phyloP scores from a whole-genome alignment of 2,888 invertebrate genomes.

The Eupithecia inturbata region DNA sequence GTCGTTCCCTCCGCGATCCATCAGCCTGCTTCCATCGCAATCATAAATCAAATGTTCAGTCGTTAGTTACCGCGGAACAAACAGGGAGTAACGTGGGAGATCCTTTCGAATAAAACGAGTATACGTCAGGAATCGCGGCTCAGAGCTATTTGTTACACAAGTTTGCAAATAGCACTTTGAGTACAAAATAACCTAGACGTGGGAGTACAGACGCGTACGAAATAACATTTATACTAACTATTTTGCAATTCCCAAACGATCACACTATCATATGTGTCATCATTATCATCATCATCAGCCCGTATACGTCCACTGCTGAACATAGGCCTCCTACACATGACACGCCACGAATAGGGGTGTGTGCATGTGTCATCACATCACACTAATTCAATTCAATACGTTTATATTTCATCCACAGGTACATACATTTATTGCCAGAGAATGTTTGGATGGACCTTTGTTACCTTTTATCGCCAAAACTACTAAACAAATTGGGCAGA shows the following conservation, averaged over 20 bases:
- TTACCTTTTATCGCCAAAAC: neutral
- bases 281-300: too few relatives aligned
- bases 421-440: too few relatives aligned
- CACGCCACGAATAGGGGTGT: too few relatives aligned
- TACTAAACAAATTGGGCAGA: neutral
- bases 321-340: too few relatives aligned
- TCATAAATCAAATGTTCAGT: conserved; percentile 28
- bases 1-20: conserved; percentile 15
- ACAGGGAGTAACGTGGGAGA: conserved; percentile 19
- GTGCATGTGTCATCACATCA: neutral
- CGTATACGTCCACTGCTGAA: too few relatives aligned
- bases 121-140: conserved; percentile 19
- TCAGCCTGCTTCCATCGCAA: conserved; percentile 7
- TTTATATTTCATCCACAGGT: too few relatives aligned
- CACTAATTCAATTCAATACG: too few relatives aligned
- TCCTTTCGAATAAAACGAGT: conserved; percentile 24
- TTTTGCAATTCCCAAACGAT: neutral
- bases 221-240: neutral
- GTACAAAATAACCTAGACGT: neutral
- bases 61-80: conserved; percentile 30
- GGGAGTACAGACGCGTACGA: conserved; percentile 3
- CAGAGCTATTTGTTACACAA: conserved; percentile 13
- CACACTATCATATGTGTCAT: neutral
- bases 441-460: neutral
- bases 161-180: conserved; percentile 4